Conservation (phyloP, 2,113 vertebrate species). For the Delphinapterus leucas region DNA sequence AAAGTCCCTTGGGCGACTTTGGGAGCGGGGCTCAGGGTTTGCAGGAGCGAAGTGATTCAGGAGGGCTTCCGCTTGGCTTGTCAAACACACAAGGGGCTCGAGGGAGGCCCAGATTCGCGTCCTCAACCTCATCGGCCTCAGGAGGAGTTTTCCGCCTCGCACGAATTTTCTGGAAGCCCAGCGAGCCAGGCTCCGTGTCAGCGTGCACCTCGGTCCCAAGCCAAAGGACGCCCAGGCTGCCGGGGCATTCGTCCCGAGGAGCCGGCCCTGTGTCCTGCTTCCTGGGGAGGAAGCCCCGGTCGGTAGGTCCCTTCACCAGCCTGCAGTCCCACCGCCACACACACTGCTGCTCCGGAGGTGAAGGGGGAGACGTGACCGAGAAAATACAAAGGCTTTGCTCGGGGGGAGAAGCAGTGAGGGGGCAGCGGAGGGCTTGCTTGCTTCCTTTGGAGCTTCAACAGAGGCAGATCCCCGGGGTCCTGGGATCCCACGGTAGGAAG, state of each 20-base stretch:
- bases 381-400: constrained; percentile 1
- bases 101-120: constrained; percentile 19
- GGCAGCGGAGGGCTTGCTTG: constrained; percentile 22
- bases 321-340: background rate
- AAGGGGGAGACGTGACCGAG: background rate
- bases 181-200: background rate
- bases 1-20: constrained; percentile 69
- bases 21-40: constrained; percentile 41
- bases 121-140: constrained; percentile 24
- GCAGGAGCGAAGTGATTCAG: constrained; percentile 62
- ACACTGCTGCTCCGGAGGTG: background rate
- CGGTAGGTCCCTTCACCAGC: constrained; percentile 52
- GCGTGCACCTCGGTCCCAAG: constrained; percentile 41
- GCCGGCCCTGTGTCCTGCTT: background rate
- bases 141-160: constrained; percentile 42
- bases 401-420: background rate
- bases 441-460: constrained; percentile 43
- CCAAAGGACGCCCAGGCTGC: constrained; percentile 20
- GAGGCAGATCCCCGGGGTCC: constrained; percentile 30
- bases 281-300: background rate
- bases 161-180: constrained; percentile 57
- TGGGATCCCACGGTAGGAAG: background rate
- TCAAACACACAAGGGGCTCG: background rate
- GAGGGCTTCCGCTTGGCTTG: constrained; percentile 48
- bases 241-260: constrained; percentile 44